Evolutionary conservation across 2,797 vertebrate species (phyloP), one percentile per base, ranked within the genome.

Genomic region (Periparus ater): DNA sequence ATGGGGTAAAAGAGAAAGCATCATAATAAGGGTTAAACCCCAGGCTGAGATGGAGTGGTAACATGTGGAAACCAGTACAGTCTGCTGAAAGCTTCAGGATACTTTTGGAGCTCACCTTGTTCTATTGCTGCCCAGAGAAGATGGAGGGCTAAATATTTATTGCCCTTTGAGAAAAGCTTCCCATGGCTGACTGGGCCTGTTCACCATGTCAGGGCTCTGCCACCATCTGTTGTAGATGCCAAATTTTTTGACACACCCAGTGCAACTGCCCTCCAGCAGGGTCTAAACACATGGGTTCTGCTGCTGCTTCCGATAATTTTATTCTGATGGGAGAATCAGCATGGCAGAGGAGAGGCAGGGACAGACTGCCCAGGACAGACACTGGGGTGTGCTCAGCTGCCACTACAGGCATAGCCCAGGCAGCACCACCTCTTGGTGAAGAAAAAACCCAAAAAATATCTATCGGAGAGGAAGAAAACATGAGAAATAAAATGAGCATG

Each of bases 221-320:
- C 36, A 51, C 18, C 1, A 0, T 11, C 0, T 0, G 13, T 1
- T 61, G 50, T 22, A 58, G 29, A 32, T 29, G 29, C 72, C 62
- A 51, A 53, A 20, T 60, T 72, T 91, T 75, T 92, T 65, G 29
- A 34, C 20, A 5, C 11, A 78, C 36, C 19, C 48, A 54, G 17
- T 2, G 27, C 60, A 83, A 9, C n/a, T 86, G 42, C 54, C 48
- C 72, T 38, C n/a, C 61, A 87, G 47, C 61, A 75, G 45, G 27
- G 11, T 86, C 71, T 53, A n/a, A 30, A 26, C 3, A 3, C 57
- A 50, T 5, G 13, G 58, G 19, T 27, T 75, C 38, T 65, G 12
- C 32, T 70, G 44, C 67, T 74, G 60, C 38, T 71, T 32, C 13
- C 1, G 0, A 25, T 34, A 53, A 75, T 63, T 62, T 63, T 40